A percentile compares a stretch with the other conserved stretches of the same genome.
phyloP scores from a whole-genome alignment of 2,113 vertebrate genomes.

The Nesoenas mayeri region DNA sequence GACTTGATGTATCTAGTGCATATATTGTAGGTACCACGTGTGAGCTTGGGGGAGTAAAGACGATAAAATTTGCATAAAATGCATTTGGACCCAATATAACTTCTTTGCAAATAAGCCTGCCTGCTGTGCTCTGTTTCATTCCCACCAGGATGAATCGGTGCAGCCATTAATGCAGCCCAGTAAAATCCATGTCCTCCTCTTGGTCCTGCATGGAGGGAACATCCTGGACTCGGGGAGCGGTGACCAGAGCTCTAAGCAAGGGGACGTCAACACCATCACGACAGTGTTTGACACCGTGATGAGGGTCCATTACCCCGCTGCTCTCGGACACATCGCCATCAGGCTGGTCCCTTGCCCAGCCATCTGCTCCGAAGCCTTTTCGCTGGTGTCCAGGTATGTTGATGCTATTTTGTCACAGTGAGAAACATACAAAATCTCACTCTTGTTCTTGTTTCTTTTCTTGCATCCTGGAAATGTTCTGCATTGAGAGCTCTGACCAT shows the following conservation, averaged over 20 bases:
- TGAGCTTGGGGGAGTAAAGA: not conserved
- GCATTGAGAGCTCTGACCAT: not conserved
- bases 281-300: slow-evolving; percentile 92
- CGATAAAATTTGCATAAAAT: not conserved
- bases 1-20: not conserved
- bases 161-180: slow-evolving; percentile 83
- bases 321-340: slow-evolving; percentile 91
- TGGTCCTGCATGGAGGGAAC: slow-evolving; percentile 95
- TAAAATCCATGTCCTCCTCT: slow-evolving; percentile 90
- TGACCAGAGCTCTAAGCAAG: slow-evolving; percentile 95
- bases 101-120: not conserved
- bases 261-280: slow-evolving; percentile 92
- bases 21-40: not conserved
- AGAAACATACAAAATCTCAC: not conserved
- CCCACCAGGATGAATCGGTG: slow-evolving; percentile 81
- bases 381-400: slow-evolving; percentile 92
- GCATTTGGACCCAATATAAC: not conserved
- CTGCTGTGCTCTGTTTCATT: not conserved
- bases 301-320: slow-evolving; percentile 93
- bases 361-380: slow-evolving; percentile 93
- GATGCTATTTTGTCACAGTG: not conserved
- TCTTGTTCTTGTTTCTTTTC: not conserved
- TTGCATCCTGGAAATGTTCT: not conserved
- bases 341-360: slow-evolving; percentile 94
- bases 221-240: slow-evolving; percentile 95